Evolutionary conservation across 1,140 invertebrate genomes (phyloP), one percentile per base, ranked within the genome.

Genomic region (Cheumatopsyche charites): DNA sequence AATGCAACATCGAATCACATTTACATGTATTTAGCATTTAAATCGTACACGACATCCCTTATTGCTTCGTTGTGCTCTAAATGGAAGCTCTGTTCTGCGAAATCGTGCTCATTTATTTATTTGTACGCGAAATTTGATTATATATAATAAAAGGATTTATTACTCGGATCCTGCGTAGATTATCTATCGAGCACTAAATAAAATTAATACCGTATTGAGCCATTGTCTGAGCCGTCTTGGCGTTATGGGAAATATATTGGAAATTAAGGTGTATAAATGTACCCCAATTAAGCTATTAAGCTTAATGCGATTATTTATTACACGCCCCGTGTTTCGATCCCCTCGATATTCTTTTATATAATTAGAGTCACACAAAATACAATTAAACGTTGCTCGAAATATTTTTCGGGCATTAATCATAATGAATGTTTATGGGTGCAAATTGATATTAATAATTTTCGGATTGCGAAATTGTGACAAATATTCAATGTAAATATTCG

Each of bases 231-330:
- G 47, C 47, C 47, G 47, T 52, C 47, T 52, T 52, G 47, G 47
- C 47, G 47, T 52, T 52, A 52, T 52, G 47, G 47, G 47, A 52
- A 52, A 52, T 52, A 52, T 52, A 52, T 52, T 52, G 47, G 47
- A 52, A 52, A 52, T 52, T 52, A 52, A 52, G 15, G 47, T 52
- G 19, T 52, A 52, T 52, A 52, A 52, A 52, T 52, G 47, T 52
- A 52, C 47, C 47, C 9, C 47, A 52, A 52, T 52, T 52, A 52
- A 52, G 47, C 47, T 52, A 52, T 52, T 52, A 52, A 15, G 9
- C 47, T 52, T 52, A 52, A 52, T 52, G 47, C 47, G 47, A 52
- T 52, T 52, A 52, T 52, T 52, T 52, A 52, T 19, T 15, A 52
- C 47, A 52, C 47, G 47, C 19, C 15, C 19, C 29, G 29, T 52